phyloP scores from a whole-genome alignment of 1,140 invertebrate genomes.

The Andricus grossulariae region DNA sequence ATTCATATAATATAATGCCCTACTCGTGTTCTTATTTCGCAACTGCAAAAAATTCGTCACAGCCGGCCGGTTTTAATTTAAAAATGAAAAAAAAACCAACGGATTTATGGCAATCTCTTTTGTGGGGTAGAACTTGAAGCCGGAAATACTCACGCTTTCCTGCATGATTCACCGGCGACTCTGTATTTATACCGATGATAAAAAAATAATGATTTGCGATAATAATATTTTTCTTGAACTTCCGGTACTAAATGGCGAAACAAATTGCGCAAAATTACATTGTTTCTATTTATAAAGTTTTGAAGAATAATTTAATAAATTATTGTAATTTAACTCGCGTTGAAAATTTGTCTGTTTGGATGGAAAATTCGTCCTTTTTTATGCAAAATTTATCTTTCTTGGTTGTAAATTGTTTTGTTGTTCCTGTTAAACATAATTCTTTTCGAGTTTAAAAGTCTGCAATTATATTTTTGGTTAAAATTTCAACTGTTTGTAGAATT shows the following conservation, averaged over 20 bases:
- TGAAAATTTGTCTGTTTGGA: too few species aligned
- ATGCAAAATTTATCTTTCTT: too few species aligned
- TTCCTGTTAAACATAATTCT: too few species aligned
- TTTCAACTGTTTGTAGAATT: too few species aligned
- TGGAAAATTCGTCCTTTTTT: too few species aligned
- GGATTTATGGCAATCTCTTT: conserved; percentile 16
- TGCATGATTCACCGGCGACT: conserved; percentile 21
- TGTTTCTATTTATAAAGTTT: neutral
- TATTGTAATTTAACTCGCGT: too few species aligned
- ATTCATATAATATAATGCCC: neutral
- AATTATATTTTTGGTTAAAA: too few species aligned
- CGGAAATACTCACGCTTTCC: conserved; percentile 22
- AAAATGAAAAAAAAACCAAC: conserved; percentile 7
- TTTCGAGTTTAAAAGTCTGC: too few species aligned
- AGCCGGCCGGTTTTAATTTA: conserved; percentile 22
- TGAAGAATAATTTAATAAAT: too few species aligned
- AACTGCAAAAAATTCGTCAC: conserved; percentile 27
- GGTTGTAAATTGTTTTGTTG: too few species aligned
- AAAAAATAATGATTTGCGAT: conserved; percentile 18
- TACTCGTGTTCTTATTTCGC: conserved; percentile 15
- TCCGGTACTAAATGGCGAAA: conserved; percentile 1
- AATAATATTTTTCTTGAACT: conserved; percentile 23
- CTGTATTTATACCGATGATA: neutral
- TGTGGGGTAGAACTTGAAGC: conserved; percentile 10
- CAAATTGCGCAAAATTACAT: conserved; percentile 21